These are phyloP conservation scores for Phragmatobia fuliginosa DNA, from an alignment of 2,888 invertebrate genomes.

Conservation along the genomic window DNA sequence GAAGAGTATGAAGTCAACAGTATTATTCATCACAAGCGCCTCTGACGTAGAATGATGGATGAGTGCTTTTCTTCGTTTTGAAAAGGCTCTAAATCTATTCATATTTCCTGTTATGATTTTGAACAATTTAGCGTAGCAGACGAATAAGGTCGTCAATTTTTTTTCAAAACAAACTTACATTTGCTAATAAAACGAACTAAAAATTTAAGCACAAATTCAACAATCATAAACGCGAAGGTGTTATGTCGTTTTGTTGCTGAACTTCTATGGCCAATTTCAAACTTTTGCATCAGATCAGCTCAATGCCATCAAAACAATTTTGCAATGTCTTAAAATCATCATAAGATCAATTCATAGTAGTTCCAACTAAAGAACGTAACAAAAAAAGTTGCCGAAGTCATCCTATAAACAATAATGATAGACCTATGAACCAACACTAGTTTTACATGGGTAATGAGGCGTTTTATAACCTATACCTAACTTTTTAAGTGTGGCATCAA, in stretches of 20 bases:
- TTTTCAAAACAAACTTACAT: too few relatives aligned
- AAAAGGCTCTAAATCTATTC: neutral
- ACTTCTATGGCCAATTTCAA: too few relatives aligned
- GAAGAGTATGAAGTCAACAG: neutral
- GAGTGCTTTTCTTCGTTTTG: neutral
- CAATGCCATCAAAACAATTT: too few relatives aligned
- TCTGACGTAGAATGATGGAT: neutral
- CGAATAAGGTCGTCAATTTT: too few relatives aligned
- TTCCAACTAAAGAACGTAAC: neutral
- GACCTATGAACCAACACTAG: neutral
- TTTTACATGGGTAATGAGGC: neutral
- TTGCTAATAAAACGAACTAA: too few relatives aligned
- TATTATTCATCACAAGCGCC: neutral
- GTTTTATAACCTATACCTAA: neutral
- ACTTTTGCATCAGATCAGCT: too few relatives aligned
- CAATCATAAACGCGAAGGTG: too few relatives aligned
- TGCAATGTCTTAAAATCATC: too few relatives aligned
- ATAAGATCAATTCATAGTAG: too few relatives aligned
- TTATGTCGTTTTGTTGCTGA: too few relatives aligned
- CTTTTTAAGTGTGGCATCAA: too few relatives aligned
- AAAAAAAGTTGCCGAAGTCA: neutral
- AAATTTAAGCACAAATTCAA: too few relatives aligned
- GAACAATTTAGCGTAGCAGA: neutral
- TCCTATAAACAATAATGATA: neutral
- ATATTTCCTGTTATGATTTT: neutral